These are phyloP conservation scores for Menidia beryllina DNA, from an alignment of 2,113 vertebrate species.

Conservation along the genomic window DNA sequence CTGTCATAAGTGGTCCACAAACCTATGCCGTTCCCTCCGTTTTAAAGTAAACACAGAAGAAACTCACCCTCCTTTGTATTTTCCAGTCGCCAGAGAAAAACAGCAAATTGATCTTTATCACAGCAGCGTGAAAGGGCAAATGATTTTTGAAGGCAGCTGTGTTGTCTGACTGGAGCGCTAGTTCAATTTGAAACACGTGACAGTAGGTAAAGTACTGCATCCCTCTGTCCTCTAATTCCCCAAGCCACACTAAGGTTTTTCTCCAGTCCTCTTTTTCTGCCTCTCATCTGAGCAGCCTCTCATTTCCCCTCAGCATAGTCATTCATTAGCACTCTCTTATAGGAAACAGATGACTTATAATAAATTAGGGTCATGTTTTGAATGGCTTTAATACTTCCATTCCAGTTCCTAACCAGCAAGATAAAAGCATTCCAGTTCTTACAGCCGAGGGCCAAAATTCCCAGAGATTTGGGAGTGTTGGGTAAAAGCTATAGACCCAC, in stretches of 20 bases:
- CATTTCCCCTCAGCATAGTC: slow-evolving; percentile 40
- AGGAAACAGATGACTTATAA: slow-evolving; percentile 79
- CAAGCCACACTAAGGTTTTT: slow-evolving; percentile 46
- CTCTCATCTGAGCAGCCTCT: slow-evolving; percentile 46
- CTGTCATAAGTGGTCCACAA: slow-evolving; percentile 65
- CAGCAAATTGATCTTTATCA: slow-evolving; percentile 63
- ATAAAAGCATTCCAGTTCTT: slow-evolving; percentile 74
- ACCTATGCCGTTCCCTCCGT: slow-evolving; percentile 51
- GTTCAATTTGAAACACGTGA: slow-evolving; percentile 54
- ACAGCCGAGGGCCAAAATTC: slow-evolving; percentile 47
- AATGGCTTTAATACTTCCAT: slow-evolving; percentile 69
- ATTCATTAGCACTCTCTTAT: slow-evolving; percentile 77
- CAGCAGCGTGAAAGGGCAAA: slow-evolving; percentile 72
- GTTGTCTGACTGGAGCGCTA: slow-evolving; percentile 33
- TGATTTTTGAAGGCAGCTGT: slow-evolving; percentile 51
- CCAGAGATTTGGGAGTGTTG: slow-evolving; percentile 57
- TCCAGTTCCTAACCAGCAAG: slow-evolving; percentile 49
- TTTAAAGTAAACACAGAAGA: slow-evolving; percentile 71
- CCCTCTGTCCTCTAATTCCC: slow-evolving; percentile 57
- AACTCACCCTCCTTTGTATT: slow-evolving; percentile 56
- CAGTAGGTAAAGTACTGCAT: slow-evolving; percentile 48
- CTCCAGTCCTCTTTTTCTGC: slow-evolving; percentile 16
- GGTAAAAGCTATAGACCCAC: slow-evolving; percentile 33
- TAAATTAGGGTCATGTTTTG: slow-evolving; percentile 75
- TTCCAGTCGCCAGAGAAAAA: slow-evolving; percentile 72